Evolutionary conservation across 1,140 invertebrate genomes (phyloP), one percentile per base, ranked within the genome.

Genomic region (Lepidurus packardi): DNA sequence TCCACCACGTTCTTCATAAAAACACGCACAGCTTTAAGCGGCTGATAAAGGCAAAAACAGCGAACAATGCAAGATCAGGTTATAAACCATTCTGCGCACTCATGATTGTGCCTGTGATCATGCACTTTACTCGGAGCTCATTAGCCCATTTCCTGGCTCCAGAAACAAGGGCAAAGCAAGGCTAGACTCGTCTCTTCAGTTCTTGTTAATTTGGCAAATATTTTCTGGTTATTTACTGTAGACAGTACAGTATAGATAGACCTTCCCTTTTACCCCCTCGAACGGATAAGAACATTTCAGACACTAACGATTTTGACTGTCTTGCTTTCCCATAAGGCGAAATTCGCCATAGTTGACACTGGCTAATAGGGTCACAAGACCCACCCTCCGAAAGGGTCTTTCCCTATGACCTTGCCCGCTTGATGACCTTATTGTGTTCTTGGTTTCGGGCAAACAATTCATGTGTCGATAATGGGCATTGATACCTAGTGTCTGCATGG

Each of bases 371-470:
- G 53, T n/a, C 16, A n/a, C 53, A 7, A 0, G 6, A 21, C 21
- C 16, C 21, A 65, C 53, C 53, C 53, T 65, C 21, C 21, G 7
- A 13, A 13, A 9, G 21, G 21, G 13, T 13, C 16, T 16, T 65
- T 65, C 10, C 53, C 6, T n/a, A 21, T 65, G 53, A 65, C 53
- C 53, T 65, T 3, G 34, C 13, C 53, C 53, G 16, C 16, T 65
- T 65, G 53, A 65, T 21, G 53, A 21, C 53, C 53, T 65, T 65
- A 65, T 65, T 65, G 53, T 65, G 53, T n/a, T 65, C 53, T 65
- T 65, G 53, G 53, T 65, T 65, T 21, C 21, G 16, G 21, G 53
- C 53, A 65, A 65, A 21, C 53, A 65, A 65, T 65, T 65, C 21
- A 65, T 65, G 16, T 65, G 21, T 21, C 53, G 53, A 65, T 65